These are phyloP conservation scores for Ennomos quercinarius DNA, from an alignment of 2,888 invertebrate genomes.

Conservation along the genomic window DNA sequence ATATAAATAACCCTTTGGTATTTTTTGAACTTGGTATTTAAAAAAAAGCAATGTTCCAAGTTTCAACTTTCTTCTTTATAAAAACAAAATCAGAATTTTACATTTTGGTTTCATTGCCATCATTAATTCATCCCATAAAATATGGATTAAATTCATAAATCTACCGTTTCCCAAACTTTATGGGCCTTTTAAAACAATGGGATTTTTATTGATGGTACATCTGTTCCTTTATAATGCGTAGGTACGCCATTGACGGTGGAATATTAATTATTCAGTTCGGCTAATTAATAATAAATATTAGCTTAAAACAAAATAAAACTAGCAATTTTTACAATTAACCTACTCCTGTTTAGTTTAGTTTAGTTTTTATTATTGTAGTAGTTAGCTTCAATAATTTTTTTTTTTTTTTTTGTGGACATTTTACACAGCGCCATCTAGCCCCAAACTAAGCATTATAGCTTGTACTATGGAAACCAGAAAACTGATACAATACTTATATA, in stretches of 20 bases:
- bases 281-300: conserved; percentile 7
- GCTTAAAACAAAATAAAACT: neutral
- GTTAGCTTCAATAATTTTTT: too few species aligned
- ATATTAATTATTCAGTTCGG: conserved; percentile 18
- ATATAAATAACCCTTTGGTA: too few species aligned
- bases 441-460: too few species aligned
- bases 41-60: too few species aligned
- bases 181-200: conserved; percentile 28
- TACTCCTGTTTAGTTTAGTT: too few species aligned
- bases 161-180: conserved; percentile 21
- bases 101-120: conserved; percentile 1
- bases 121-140: conserved; percentile 20
- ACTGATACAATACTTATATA: too few species aligned
- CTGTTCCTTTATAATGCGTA: conserved; percentile 23
- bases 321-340: too few species aligned
- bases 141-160: conserved; percentile 22
- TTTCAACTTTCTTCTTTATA: conserved; percentile 1
- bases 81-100: conserved; percentile 1
- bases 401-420: too few species aligned
- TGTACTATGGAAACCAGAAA: too few species aligned
- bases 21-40: too few species aligned
- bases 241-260: conserved; percentile 10
- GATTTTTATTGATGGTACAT: conserved; percentile 26
- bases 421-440: too few species aligned
- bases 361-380: too few species aligned